Conservation (phyloP, 2,113 vertebrate genomes). For the Istiophorus platypterus region DNA sequence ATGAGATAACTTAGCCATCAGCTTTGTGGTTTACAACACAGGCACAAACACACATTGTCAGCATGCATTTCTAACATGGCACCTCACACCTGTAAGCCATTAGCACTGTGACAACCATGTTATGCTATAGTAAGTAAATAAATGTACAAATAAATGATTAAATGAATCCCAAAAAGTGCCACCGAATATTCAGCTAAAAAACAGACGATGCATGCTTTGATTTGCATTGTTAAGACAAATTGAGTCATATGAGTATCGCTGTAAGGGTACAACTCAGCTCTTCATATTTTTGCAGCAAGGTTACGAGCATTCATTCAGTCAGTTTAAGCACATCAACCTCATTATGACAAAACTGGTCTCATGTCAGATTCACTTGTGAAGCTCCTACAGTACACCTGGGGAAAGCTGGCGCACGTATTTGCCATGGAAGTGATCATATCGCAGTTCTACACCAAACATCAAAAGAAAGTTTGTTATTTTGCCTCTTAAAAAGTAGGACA, state of each 20-base stretch:
- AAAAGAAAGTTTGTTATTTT: constrained; percentile 66
- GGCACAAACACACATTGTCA: constrained; percentile 29
- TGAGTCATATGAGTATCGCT: neutral
- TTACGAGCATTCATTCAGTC: constrained; percentile 24
- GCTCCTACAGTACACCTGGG: constrained; percentile 70
- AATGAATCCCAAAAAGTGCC: neutral
- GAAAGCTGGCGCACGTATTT: constrained; percentile 46
- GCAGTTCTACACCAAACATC: constrained; percentile 58
- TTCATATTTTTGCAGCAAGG: constrained; percentile 12
- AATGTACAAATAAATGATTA: neutral
- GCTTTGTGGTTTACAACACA: constrained; percentile 66
- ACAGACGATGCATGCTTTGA: neutral
- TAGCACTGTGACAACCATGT: constrained; percentile 30
- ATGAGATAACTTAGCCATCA: constrained; percentile 75
- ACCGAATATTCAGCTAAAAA: neutral
- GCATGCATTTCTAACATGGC: constrained; percentile 57
- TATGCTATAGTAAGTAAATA: constrained; percentile 11
- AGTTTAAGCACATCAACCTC: constrained; percentile 63
- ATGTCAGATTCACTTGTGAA: constrained; percentile 55
- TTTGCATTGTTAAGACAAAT: neutral
- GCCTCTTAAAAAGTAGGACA: constrained; percentile 75
- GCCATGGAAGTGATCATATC: constrained; percentile 68
- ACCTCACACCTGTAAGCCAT: constrained; percentile 67
- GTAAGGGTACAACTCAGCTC: neutral
- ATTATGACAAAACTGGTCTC: constrained; percentile 75